Evolutionary conservation across 2,113 vertebrate genomes (phyloP).

Genomic region (Hymenochirus boettgeri): DNA sequence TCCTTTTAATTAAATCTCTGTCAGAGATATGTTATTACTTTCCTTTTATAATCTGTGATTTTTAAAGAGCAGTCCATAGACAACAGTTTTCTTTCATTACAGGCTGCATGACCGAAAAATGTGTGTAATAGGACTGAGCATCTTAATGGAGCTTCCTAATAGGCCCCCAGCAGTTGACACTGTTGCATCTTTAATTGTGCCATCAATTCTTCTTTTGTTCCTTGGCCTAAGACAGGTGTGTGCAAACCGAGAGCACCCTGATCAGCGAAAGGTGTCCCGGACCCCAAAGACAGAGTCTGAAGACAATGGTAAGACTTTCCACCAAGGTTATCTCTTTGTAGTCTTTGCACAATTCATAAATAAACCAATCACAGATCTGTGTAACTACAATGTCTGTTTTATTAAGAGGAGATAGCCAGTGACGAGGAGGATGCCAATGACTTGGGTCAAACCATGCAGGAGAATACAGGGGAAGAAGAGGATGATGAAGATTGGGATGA

Average conservation of each 20-base stretch:
- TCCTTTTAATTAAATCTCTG: no score
- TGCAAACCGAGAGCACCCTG: constrained; percentile 73
- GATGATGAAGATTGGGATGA: constrained; percentile 94
- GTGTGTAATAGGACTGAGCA: constrained; percentile 93
- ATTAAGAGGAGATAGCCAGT: constrained; percentile 88
- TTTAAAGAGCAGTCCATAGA: no score
- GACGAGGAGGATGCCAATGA: constrained; percentile 86
- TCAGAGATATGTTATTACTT: no score
- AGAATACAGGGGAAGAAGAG: constrained; percentile 66
- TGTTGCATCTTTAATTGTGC: constrained; percentile 82
- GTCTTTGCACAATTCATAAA: no score
- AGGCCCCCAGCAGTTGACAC: constrained; percentile 77
- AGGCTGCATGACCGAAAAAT: constrained; percentile 96
- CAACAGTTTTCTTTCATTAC: no score
- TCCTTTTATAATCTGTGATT: no score
- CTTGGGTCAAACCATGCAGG: constrained; percentile 64
- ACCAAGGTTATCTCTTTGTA: no score
- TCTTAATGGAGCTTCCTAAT: constrained; percentile 84
- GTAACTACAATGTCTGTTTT: neutral
- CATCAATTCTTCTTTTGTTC: constrained; percentile 91
- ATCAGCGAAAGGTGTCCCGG: constrained; percentile 66
- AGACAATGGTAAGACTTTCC: constrained; percentile 78
- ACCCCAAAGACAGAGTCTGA: constrained; percentile 70
- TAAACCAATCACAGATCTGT: no score
- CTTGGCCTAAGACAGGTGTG: constrained; percentile 91